These are phyloP conservation scores for Halcyon leucocephala DNA, from an alignment of 2,797 vertebrate genomes.

Conservation along the genomic window DNA sequence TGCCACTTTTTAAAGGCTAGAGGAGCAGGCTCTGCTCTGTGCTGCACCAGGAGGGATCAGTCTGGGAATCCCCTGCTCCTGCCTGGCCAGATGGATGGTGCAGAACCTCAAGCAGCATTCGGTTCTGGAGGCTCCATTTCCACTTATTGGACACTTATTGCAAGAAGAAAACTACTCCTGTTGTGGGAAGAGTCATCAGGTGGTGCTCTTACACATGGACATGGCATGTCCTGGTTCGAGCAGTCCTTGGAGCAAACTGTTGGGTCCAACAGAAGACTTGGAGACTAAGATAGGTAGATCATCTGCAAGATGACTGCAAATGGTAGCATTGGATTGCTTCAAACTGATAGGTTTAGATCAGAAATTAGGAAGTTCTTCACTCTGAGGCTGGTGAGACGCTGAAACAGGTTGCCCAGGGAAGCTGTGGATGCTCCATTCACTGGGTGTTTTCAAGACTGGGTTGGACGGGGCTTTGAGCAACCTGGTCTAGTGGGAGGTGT, in stretches of 20 bases:
- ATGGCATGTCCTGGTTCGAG: neutral
- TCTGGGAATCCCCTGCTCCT: neutral
- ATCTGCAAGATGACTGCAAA: neutral
- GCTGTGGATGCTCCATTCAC: too few relatives aligned
- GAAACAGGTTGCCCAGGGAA: too few relatives aligned
- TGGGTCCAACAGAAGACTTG: neutral
- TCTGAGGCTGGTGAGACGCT: too few relatives aligned
- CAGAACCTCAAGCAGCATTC: neutral
- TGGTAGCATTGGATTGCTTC: neutral
- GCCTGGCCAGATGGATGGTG: neutral
- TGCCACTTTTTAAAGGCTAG: too few relatives aligned
- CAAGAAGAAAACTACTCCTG: neutral
- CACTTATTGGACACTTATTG: neutral
- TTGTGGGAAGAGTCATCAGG: neutral
- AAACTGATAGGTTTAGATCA: too few relatives aligned
- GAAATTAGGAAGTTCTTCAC: too few relatives aligned
- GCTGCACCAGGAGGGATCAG: neutral
- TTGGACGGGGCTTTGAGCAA: too few relatives aligned
- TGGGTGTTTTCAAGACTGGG: too few relatives aligned
- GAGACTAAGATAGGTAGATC: neutral
- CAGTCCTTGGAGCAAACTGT: neutral
- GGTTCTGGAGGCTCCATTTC: neutral
- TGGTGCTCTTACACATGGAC: neutral
- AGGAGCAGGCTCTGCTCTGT: neutral
- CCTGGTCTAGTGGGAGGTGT: too few relatives aligned